These are phyloP conservation scores for Xanthorhoe spadicearia DNA, from an alignment of 2,888 invertebrate genomes.

Conservation along the genomic window DNA sequence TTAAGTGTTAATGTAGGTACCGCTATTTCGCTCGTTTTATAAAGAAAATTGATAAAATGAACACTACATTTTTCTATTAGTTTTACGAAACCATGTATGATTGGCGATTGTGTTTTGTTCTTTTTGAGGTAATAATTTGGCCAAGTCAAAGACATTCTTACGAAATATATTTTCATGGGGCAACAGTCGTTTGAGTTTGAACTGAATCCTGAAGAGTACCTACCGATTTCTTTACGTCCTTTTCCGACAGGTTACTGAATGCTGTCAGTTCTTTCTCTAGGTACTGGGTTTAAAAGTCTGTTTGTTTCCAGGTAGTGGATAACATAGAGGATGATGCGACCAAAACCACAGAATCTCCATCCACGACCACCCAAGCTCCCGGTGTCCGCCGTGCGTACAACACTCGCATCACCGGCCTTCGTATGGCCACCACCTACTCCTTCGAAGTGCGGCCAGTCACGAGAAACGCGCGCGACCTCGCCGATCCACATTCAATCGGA, in stretches of 20 bases:
- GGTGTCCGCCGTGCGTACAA: slow-evolving; percentile 74
- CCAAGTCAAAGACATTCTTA: not conserved
- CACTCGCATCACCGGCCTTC: slow-evolving; percentile 87
- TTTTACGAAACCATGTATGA: slow-evolving; percentile 10
- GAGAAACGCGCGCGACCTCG: slow-evolving; percentile 79
- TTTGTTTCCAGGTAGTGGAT: slow-evolving; percentile 66
- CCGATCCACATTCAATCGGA: slow-evolving; percentile 83
- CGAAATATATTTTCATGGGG: not conserved
- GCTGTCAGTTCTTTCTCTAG: not conserved
- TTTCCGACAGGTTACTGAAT: not conserved
- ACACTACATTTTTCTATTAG: slow-evolving; percentile 5
- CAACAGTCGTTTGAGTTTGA: not conserved
- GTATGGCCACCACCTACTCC: slow-evolving; percentile 93
- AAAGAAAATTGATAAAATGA: slow-evolving; percentile 24
- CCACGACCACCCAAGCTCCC: slow-evolving; percentile 44
- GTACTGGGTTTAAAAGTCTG: not conserved
- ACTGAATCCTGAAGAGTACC: not conserved
- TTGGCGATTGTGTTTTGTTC: slow-evolving; percentile 4
- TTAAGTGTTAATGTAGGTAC: slow-evolving; percentile 52
- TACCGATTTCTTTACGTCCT: not conserved
- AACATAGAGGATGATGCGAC: slow-evolving; percentile 63
- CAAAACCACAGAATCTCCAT: slow-evolving; percentile 28
- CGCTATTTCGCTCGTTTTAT: slow-evolving; percentile 42
- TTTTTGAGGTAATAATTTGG: not conserved
- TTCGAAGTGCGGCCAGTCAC: slow-evolving; percentile 89